Percentiles rank a stretch among this genome's conserved stretches.
phyloP scores from a whole-genome alignment of 2,797 vertebrate genomes.

The Eulemur rubriventer region DNA sequence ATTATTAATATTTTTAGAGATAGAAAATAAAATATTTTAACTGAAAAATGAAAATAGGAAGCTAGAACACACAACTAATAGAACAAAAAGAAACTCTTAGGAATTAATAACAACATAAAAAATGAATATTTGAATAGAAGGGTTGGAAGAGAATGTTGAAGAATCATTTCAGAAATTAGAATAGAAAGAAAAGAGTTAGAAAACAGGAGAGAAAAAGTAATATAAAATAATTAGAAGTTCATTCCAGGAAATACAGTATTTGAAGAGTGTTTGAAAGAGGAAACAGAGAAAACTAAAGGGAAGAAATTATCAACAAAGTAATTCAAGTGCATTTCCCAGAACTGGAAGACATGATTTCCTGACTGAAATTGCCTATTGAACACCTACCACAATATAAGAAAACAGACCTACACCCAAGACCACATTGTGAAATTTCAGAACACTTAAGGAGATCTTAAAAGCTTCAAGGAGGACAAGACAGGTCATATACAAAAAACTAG shows the following conservation, averaged over 20 bases:
- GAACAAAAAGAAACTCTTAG: neutral
- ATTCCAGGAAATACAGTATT: neutral
- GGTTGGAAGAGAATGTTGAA: neutral
- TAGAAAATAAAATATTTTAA: constrained; percentile 27
- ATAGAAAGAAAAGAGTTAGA: constrained; percentile 9
- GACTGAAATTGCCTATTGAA: neutral
- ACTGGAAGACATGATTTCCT: constrained; percentile 33
- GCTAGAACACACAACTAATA: constrained; percentile 12
- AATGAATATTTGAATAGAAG: constrained; percentile 30
- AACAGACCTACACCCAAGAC: neutral
- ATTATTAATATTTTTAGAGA: constrained; percentile 4
- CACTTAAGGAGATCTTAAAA: neutral
- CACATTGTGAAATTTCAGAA: neutral
- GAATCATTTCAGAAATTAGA: constrained; percentile 31
- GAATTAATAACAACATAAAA: constrained; percentile 31
- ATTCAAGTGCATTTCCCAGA: constrained; percentile 25
- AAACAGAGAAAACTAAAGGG: neutral
- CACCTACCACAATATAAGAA: neutral
- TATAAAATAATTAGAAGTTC: constrained; percentile 21
- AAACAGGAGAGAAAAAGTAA: neutral
- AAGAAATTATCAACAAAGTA: neutral
- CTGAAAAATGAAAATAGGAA: neutral
- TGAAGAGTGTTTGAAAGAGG: constrained; percentile 1
- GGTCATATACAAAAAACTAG: neutral
- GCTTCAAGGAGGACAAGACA: neutral